Evolutionary conservation across 1,140 invertebrate genomes (phyloP).

Genomic region (Portunus trituberculatus): DNA sequence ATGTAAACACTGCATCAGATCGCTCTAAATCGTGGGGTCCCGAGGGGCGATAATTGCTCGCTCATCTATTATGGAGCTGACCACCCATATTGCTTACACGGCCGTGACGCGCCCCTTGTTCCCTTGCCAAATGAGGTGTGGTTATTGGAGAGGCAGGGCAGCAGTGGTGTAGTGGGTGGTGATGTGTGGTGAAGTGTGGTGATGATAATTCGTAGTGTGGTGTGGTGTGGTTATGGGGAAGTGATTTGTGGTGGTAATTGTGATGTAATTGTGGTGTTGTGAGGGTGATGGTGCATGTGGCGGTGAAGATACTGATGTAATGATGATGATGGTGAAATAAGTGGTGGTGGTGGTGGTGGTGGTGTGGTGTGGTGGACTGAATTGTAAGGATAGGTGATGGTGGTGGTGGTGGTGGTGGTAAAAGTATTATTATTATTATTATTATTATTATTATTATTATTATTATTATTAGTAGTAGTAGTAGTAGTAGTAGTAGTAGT

Average conservation of each 20-base stretch:
- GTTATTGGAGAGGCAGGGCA: neutral
- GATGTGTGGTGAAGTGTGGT: neutral
- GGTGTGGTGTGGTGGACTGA: no score
- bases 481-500: neutral
- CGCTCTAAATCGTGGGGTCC: slow-evolving; percentile 43
- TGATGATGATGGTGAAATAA: no score
- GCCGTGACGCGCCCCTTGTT: slow-evolving; percentile 45
- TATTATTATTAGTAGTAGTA: neutral
- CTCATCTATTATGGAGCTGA: slow-evolving; percentile 59
- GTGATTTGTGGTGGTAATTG: neutral
- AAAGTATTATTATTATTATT: neutral
- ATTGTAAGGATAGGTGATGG: no score
- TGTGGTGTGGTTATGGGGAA: neutral
- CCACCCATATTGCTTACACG: slow-evolving; percentile 68
- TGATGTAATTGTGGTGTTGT: neutral
- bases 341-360: no score
- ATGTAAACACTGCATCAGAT: slow-evolving; percentile 64
- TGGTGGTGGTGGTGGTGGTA: neutral
- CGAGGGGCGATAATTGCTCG: slow-evolving; percentile 64
- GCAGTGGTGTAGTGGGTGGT: neutral
- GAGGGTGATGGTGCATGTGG: neutral
- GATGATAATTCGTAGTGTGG: neutral
- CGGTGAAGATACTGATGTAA: no score
- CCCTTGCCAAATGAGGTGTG: slow-evolving; percentile 63
- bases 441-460: neutral